A percentile compares a stretch with the other conserved stretches of the same genome.
Evolutionary conservation across 2,113 vertebrate species (phyloP).

Genomic region (Columba livia): DNA sequence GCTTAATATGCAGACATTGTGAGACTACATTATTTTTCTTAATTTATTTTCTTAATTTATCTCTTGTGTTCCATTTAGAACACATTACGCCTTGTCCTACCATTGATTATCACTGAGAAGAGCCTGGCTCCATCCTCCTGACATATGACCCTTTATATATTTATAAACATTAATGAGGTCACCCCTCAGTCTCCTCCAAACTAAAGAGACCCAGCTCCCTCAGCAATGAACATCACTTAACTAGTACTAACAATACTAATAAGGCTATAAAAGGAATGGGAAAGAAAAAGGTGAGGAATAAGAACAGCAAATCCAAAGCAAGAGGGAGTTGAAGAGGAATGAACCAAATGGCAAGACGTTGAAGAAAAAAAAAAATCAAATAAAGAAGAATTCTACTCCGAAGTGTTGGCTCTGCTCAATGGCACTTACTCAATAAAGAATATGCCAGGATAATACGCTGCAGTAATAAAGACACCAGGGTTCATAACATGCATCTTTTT

Average conservation of each 20-base stretch:
- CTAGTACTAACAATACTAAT: conserved; percentile 64
- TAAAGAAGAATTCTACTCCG: not conserved
- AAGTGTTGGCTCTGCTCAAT: conserved; percentile 26
- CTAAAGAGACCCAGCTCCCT: too few relatives aligned
- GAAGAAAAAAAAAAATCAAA: not conserved
- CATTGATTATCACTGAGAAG: too few relatives aligned
- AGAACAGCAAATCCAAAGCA: conserved; percentile 45
- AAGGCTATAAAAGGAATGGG: conserved; percentile 32
- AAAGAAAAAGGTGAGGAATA: conserved; percentile 39
- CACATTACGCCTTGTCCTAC: too few relatives aligned
- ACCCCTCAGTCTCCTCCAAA: too few relatives aligned
- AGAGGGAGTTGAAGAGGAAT: conserved; percentile 45
- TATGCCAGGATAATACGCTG: not conserved
- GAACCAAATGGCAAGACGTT: conserved; percentile 20
- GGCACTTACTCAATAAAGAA: conserved; percentile 25
- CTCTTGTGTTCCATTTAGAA: too few relatives aligned
- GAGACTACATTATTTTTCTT: not conserved
- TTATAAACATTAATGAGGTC: too few relatives aligned
- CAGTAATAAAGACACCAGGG: conserved; percentile 32
- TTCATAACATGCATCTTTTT: conserved; percentile 26
- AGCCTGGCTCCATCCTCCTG: too few relatives aligned
- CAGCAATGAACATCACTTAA: conserved; percentile 23
- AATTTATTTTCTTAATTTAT: not conserved
- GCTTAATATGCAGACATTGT: not conserved
- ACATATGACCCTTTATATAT: too few relatives aligned